A percentile compares a stretch with the other conserved stretches of the same genome.
These are phyloP conservation scores for Acanthococcus lagerstroemiae DNA, from an alignment of 2,888 invertebrate species.

Conservation along the genomic window DNA sequence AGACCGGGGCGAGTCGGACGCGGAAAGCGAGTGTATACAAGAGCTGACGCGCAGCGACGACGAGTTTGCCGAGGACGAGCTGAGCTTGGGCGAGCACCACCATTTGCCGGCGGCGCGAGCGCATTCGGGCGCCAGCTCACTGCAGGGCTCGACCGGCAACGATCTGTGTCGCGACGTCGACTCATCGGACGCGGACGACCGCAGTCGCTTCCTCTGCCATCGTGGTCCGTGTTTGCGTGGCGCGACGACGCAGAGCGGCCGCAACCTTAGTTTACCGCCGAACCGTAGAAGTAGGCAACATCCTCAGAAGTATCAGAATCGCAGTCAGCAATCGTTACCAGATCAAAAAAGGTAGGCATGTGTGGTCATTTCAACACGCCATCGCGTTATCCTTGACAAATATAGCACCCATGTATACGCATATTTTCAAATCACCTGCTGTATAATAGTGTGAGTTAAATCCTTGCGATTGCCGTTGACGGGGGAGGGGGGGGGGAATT, in stretches of 20 bases:
- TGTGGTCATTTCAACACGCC: too few relatives aligned
- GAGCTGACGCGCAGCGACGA: slow-evolving; percentile 62
- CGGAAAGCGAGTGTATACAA: slow-evolving; percentile 48
- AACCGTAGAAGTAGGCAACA: slow-evolving; percentile 33
- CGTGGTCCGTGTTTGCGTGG: slow-evolving; percentile 17
- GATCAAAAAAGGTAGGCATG: slow-evolving; percentile 21
- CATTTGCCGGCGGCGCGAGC: slow-evolving; percentile 43
- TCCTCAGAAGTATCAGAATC: slow-evolving; percentile 9
- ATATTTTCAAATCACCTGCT: too few relatives aligned
- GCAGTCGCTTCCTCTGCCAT: slow-evolving; percentile 34
- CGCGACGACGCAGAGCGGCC: not conserved
- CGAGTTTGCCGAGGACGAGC: slow-evolving; percentile 75
- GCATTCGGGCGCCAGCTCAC: slow-evolving; percentile 41
- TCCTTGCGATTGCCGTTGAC: too few relatives aligned
- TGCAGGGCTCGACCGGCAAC: slow-evolving; percentile 38
- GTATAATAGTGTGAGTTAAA: too few relatives aligned
- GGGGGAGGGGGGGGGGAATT: too few relatives aligned
- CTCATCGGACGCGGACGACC: slow-evolving; percentile 38
- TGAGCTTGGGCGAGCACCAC: slow-evolving; percentile 44
- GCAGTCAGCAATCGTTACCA: slow-evolving; percentile 41
- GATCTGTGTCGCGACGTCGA: slow-evolving; percentile 38
- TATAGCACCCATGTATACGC: too few relatives aligned
- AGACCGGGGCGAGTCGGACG: slow-evolving; percentile 49
- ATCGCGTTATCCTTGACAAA: too few relatives aligned
- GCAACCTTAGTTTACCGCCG: slow-evolving; percentile 38